Evolutionary conservation across 1,140 invertebrate species (phyloP).

Genomic region (Papilio xuthus): DNA sequence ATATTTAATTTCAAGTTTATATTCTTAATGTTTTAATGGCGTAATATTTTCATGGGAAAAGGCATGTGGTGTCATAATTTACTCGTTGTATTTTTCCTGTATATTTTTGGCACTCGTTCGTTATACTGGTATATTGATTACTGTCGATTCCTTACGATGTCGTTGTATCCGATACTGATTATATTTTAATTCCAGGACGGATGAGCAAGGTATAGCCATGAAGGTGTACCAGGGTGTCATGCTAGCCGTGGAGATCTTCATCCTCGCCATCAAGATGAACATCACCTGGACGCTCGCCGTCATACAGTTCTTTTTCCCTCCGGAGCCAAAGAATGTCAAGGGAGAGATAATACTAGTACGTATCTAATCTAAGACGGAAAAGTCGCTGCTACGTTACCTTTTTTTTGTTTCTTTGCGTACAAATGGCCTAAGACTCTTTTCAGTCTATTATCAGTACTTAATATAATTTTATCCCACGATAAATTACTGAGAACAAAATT

Average conservation of each 20-base stretch:
- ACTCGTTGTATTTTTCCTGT: not conserved
- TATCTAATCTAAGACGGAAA: constrained; percentile 18
- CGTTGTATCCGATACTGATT: not conserved
- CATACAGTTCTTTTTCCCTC: constrained; percentile 70
- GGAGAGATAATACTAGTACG: constrained; percentile 86
- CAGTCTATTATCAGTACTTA: no score
- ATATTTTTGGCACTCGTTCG: not conserved
- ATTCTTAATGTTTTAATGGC: not conserved
- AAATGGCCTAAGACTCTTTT: no score
- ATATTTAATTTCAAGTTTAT: not conserved
- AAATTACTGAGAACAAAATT: no score
- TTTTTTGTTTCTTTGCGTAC: no score
- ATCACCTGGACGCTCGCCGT: constrained; percentile 64
- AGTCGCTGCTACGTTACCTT: no score
- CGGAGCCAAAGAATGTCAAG: constrained; percentile 83
- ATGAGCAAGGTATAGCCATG: constrained; percentile 73
- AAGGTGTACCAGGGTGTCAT: constrained; percentile 69
- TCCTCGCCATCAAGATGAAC: constrained; percentile 70
- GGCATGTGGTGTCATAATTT: not conserved
- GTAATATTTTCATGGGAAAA: not conserved
- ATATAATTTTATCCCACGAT: no score
- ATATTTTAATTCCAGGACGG: constrained; percentile 61
- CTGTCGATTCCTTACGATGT: no score
- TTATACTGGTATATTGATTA: no score
- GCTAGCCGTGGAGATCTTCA: constrained; percentile 59